Conservation (phyloP, 1,140 invertebrate genomes). For the Pseudomyrmex dendroicus region DNA sequence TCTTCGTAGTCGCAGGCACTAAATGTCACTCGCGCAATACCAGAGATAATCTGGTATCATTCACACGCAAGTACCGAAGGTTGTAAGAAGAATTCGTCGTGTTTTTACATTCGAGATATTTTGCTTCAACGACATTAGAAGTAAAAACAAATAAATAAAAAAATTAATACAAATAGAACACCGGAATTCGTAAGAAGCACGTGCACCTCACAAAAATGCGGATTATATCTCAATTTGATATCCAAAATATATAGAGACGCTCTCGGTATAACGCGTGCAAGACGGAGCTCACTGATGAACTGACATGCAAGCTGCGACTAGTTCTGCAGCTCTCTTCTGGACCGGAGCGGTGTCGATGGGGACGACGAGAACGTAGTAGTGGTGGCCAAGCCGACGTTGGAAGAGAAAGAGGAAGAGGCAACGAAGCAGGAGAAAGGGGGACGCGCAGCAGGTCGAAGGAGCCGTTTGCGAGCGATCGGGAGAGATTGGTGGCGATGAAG, state of each 20-base stretch:
- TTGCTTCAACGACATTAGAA: background rate
- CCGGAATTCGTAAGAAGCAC: no score
- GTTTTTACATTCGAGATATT: slow-evolving; percentile 37
- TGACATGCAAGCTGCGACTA: slow-evolving; percentile 57
- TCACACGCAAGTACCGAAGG: background rate
- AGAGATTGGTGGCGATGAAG: slow-evolving; percentile 28
- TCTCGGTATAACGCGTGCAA: slow-evolving; percentile 39
- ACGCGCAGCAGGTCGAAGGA: slow-evolving; percentile 22
- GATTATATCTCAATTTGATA: no score
- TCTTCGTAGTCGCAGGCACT: slow-evolving; percentile 78
- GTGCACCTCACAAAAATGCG: no score
- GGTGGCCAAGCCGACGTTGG: slow-evolving; percentile 30
- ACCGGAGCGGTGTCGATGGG: slow-evolving; percentile 61
- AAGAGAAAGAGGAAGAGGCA: slow-evolving; percentile 24
- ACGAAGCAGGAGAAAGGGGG: slow-evolving; percentile 9
- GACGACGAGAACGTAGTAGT: slow-evolving; percentile 24
- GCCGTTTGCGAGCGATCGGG: slow-evolving; percentile 19
- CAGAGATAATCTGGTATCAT: slow-evolving; percentile 28
- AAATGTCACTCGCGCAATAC: slow-evolving; percentile 33
- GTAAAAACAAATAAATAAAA: background rate
- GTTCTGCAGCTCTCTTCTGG: slow-evolving; percentile 63
- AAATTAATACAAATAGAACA: no score
- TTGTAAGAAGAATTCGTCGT: no score
- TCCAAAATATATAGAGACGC: background rate
- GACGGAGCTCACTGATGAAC: slow-evolving; percentile 65